These are phyloP conservation scores for Drosophila albomicans DNA, from an alignment of 1,140 invertebrate species.

Conservation along the genomic window DNA sequence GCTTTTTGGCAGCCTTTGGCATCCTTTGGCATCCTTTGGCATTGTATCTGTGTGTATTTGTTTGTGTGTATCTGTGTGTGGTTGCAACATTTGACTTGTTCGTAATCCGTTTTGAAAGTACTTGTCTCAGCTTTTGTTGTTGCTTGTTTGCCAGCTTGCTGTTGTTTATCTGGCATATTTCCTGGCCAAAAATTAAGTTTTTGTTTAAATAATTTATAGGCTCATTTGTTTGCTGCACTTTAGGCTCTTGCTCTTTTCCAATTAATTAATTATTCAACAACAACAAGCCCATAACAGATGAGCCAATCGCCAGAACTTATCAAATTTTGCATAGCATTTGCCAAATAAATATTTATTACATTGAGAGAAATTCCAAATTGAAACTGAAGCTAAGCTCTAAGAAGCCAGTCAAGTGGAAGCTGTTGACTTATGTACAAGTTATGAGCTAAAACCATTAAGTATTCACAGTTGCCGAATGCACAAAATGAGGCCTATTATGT, in stretches of 20 bases:
- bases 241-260: conserved; percentile 57
- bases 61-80: conserved; percentile 2
- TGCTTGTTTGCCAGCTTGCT: conserved; percentile 7
- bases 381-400: background rate
- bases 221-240: conserved; percentile 57
- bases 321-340: conserved; percentile 9
- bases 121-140: background rate
- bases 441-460: background rate
- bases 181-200: conserved; percentile 58
- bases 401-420: background rate
- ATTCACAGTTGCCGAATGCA: too few species aligned
- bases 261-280: conserved; percentile 49
- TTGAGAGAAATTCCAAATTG: background rate
- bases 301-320: conserved; percentile 8
- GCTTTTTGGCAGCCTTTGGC: conserved; percentile 13
- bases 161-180: background rate
- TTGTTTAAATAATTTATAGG: conserved; percentile 58
- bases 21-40: conserved; percentile 14
- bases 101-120: conserved; percentile 21
- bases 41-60: conserved; percentile 2
- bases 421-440: conserved; percentile 12
- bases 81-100: conserved; percentile 20
- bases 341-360: conserved; percentile 21
- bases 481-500: background rate
- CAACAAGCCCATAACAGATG: conserved; percentile 22